phyloP scores from a whole-genome alignment of 1,140 invertebrate species.

The Thrips palmi region DNA sequence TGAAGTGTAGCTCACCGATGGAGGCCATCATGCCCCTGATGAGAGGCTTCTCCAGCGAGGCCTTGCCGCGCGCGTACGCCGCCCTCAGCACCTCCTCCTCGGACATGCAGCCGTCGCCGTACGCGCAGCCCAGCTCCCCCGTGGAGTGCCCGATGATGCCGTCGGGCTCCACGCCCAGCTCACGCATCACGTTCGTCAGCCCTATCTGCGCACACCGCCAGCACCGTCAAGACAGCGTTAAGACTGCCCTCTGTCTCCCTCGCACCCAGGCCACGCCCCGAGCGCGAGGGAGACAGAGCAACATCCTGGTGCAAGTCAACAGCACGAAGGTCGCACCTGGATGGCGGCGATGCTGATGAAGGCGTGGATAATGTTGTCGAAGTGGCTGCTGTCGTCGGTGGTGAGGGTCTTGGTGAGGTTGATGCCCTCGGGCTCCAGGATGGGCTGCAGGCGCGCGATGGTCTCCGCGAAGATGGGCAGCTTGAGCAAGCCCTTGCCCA shows the following conservation, averaged over 20 bases:
- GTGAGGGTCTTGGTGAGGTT: constrained; percentile 67
- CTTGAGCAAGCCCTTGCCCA: constrained; percentile 68
- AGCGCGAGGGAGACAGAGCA: too few relatives aligned
- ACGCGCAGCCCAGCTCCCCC: constrained; percentile 87
- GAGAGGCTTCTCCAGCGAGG: constrained; percentile 41
- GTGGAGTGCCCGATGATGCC: constrained; percentile 93
- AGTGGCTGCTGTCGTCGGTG: constrained; percentile 50
- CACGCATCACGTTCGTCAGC: constrained; percentile 53
- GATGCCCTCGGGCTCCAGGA: constrained; percentile 54
- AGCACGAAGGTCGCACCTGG: too few relatives aligned
- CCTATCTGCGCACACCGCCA: constrained; percentile 63
- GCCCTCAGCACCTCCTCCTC: constrained; percentile 80
- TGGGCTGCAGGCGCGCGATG: constrained; percentile 52
- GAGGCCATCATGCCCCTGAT: constrained; percentile 31
- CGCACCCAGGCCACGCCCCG: constrained; percentile 76
- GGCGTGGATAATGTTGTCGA: constrained; percentile 67
- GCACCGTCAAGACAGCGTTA: constrained; percentile 63
- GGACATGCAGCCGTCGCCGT: constrained; percentile 87
- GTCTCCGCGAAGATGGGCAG: constrained; percentile 62
- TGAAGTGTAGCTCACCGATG: constrained; percentile 27
- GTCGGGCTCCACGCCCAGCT: constrained; percentile 64
- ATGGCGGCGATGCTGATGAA: constrained; percentile 90
- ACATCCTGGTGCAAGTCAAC: too few relatives aligned
- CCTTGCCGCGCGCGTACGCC: constrained; percentile 79
- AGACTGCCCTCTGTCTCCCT: constrained; percentile 75